Base-by-base conservation (phyloP, 2,113 vertebrate species). In the Semnopithecus entellus region DNA sequence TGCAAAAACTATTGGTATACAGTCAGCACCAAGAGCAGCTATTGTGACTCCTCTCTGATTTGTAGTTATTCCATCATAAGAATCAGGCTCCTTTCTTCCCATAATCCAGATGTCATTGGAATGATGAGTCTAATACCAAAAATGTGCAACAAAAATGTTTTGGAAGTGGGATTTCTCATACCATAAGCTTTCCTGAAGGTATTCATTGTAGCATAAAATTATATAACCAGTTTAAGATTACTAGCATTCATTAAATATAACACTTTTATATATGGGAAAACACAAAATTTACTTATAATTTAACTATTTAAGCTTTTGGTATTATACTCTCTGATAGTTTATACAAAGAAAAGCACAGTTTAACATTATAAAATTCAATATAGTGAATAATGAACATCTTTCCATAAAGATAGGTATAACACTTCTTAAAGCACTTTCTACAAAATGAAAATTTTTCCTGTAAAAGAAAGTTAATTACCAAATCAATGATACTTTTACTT, bases 1-100 rank as follows among this genome's bases (percentile, higher is more conserved):
- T 82, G 99, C 99, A 92, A 99, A 99, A 79, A 99, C 98, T 93
- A 99, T 95, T 0, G 99, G 99, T 96, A 99, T 99, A 98, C 99
- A 99, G 97, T 99, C 99, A 48, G 99, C 99, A 3, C 99, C 99
- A 0, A 99, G 99, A 78, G 99, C 99, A 1, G 99, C 99, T 82
- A 99, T 91, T 0, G 99, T 99, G 73, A 99, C 97, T 10, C 98
- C 99, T 4, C 72, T 98, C 97, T 97, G 99, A 87, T 99, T 97
- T 0, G 99, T 99, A 45, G 99, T 99, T 89, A 99, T 98, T n/a
- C 99, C 99, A 95, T 99, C 99, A 20, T 99, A 99, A 92, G 97
- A 98, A 6, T 98, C 95, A 2, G 99, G 99, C 86, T 99, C 99
- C 0, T 97, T 94, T 86, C 96, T 99, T 20, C 99, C 99, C 98